Conservation (phyloP, 2,113 vertebrate species). For the Felis chaus region DNA sequence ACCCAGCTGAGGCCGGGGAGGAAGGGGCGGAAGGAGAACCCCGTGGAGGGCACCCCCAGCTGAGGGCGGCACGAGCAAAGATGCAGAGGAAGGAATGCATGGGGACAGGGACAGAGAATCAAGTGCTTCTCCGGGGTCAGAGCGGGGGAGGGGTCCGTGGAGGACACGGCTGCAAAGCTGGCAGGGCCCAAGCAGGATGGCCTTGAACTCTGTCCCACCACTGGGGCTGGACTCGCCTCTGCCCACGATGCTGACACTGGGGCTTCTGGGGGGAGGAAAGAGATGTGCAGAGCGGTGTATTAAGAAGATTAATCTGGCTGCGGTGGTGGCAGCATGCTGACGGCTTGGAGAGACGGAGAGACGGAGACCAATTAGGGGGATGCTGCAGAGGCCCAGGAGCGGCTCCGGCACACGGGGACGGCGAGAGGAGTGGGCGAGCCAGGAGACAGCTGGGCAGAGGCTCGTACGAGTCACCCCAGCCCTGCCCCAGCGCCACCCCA, state of each 20-base stretch:
- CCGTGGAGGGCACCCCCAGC: not conserved
- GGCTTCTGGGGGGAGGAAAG: not conserved
- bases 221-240: not conserved
- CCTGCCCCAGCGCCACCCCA: not conserved
- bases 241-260: not conserved
- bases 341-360: not conserved
- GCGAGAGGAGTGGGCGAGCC: not conserved
- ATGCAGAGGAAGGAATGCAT: not conserved
- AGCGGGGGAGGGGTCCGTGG: not conserved
- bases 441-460: not conserved
- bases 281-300: not conserved
- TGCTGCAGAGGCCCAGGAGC: conserved; percentile 41
- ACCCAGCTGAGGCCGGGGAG: not conserved
- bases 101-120: not conserved
- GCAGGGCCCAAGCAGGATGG: not conserved
- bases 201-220: not conserved
- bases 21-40: not conserved
- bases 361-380: conserved; percentile 41
- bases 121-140: not conserved
- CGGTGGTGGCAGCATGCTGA: not conserved
- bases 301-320: conserved; percentile 72
- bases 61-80: rapidly evolving
- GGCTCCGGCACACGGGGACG: not conserved
- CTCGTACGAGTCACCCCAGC: not conserved
- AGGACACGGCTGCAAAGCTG: not conserved